Evolutionary conservation across 1,140 invertebrate species (phyloP), one percentile per base, ranked within the genome.

Genomic region (Dendrolimus kikuchii): DNA sequence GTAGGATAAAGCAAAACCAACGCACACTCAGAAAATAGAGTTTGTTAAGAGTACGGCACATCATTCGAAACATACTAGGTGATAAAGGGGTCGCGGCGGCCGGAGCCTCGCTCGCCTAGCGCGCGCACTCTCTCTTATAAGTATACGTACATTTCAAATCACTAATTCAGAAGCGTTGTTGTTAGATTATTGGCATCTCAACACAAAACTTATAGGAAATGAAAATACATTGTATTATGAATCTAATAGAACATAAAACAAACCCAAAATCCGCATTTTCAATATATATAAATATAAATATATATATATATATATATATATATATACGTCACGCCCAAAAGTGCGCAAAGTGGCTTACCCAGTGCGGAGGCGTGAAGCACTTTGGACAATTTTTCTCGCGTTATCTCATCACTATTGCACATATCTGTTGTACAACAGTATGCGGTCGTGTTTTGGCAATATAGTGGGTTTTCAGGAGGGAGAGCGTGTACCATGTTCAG

Each of bases 1-100:
- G 80, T 86, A 77, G 78, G 75, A 83, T 81, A 82, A 81, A 79
- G 80, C 82, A 74, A 81, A 83, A 81, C 71, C 80, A 86, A 83
- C 76, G 68, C 82, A 86, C 82, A 86, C 78, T 82, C 82, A 67
- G 65, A 79, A 79, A 81, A 77, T 79, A 77, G 68, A 74, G 58
- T 72, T 82, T 77, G 80, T 83, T 86, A 83, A 77, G 57, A 66
- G 66, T 58, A 76, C 62, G 70, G 71, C 79, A 85, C 72, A 79
- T 82, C 79, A 85, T 82, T 77, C 81, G 76, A 78, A 75, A 77
- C 74, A 75, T 74, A 81, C 74, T 77, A 74, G 68, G 23, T 57
- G 46, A 59, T 70, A 62, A 54, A 51, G 46, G 48, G 59, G 58
- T 50, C 49, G 48, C 50, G 10, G 44, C 60, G 59, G 55, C 58